phyloP scores from a whole-genome alignment of 2,888 invertebrate genomes.

The Rugalucina vietnamica region DNA sequence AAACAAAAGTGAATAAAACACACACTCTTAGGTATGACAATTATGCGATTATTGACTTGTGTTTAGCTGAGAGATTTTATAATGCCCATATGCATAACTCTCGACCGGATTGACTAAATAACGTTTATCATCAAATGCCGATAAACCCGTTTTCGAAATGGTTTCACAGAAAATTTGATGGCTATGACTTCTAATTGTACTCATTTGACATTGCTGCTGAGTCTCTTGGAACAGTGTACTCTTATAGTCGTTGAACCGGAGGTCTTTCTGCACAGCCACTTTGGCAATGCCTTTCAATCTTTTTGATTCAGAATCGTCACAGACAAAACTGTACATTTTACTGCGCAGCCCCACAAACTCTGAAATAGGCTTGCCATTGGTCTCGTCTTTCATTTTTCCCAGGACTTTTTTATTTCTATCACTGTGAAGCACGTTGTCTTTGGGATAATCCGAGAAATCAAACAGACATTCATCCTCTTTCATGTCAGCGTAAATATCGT shows the following conservation, averaged over 20 bases:
- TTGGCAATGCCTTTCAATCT: conserved; percentile 40
- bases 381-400: conserved; percentile 80
- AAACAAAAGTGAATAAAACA: no score
- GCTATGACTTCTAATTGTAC: background rate
- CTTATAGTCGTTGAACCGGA: no score
- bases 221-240: no score
- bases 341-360: conserved; percentile 72
- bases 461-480: background rate
- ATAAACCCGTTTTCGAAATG: background rate
- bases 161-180: background rate
- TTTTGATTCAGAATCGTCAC: conserved; percentile 20
- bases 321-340: conserved; percentile 38
- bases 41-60: no score
- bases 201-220: no score
- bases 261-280: conserved; percentile 40
- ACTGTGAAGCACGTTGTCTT: conserved; percentile 63
- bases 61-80: no score
- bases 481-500: conserved; percentile 45
- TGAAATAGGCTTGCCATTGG: conserved; percentile 64
- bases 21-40: no score
- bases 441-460: conserved; percentile 73
- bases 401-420: conserved; percentile 69
- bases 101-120: background rate
- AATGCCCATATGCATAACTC: background rate
- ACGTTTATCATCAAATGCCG: background rate